A percentile compares a stretch with the other conserved stretches of the same genome.
phyloP scores from a whole-genome alignment of 1,140 invertebrate species.

The Mamestra configurata region DNA sequence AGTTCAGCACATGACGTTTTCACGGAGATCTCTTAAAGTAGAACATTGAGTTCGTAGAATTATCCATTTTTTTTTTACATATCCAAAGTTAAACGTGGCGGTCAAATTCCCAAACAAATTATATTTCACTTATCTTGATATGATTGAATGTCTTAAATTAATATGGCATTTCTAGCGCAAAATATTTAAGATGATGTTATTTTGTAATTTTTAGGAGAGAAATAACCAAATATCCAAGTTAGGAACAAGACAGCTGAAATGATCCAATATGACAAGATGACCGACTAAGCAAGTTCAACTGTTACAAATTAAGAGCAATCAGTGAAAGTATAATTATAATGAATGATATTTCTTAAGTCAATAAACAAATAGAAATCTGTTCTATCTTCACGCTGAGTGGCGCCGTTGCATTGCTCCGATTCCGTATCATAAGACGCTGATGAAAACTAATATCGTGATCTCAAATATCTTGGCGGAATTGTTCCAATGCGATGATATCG shows the following conservation, averaged over 20 bases:
- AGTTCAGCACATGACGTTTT: slow-evolving; percentile 36
- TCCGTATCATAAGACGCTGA: slow-evolving; percentile 65
- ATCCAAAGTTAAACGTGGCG: neutral
- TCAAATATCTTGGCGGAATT: slow-evolving; percentile 66
- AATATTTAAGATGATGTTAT: too few relatives aligned
- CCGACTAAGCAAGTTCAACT: neutral
- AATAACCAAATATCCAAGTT: too few relatives aligned
- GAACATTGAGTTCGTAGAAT: neutral
- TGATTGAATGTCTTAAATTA: too few relatives aligned
- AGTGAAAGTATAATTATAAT: slow-evolving; percentile 73
- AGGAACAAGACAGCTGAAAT: too few relatives aligned
- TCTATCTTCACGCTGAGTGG: slow-evolving; percentile 70
- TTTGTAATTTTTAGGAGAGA: too few relatives aligned
- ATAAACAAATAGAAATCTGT: slow-evolving; percentile 79
- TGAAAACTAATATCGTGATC: slow-evolving; percentile 75
- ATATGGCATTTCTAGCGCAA: too few relatives aligned
- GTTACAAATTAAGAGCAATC: slow-evolving; percentile 35
- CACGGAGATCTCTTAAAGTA: neutral
- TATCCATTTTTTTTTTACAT: neutral
- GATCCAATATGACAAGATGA: too few relatives aligned
- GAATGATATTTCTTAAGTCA: slow-evolving; percentile 69
- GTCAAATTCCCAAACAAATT: neutral
- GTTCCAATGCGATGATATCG: slow-evolving; percentile 35
- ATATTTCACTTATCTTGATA: too few relatives aligned
- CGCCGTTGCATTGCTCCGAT: slow-evolving; percentile 60